Percentiles rank a stretch among this genome's conserved stretches.
phyloP scores from a whole-genome alignment of 2,797 vertebrate genomes.

The Lacerta agilis region DNA sequence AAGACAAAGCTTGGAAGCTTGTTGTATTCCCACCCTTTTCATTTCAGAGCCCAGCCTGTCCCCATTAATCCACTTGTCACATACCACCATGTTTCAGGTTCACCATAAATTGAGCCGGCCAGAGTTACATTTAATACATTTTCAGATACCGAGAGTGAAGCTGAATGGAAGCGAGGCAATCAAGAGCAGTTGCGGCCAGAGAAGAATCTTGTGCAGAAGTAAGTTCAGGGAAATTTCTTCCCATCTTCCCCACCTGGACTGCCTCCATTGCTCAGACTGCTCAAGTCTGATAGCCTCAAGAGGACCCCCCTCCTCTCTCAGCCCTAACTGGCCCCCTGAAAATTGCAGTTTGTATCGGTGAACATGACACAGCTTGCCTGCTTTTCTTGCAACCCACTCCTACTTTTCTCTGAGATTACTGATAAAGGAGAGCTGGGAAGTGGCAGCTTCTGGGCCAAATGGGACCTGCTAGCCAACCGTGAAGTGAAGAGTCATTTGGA shows the following conservation, averaged over 20 bases:
- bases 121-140: neutral
- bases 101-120: neutral
- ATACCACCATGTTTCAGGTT: neutral
- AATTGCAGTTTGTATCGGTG: too few species aligned
- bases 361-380: too few species aligned
- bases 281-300: neutral
- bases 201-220: neutral
- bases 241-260: neutral
- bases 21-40: neutral
- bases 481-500: neutral
- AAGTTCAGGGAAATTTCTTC: neutral
- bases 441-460: neutral
- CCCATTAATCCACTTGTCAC: neutral
- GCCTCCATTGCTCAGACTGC: neutral
- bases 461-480: neutral
- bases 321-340: neutral
- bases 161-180: neutral
- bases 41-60: neutral
- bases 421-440: neutral
- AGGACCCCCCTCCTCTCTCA: neutral
- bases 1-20: neutral
- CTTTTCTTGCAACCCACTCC: neutral
- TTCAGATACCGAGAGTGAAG: neutral
- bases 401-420: neutral
- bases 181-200: neutral